Conservation (phyloP, 2,797 vertebrate genomes). For the Coluber constrictor region DNA sequence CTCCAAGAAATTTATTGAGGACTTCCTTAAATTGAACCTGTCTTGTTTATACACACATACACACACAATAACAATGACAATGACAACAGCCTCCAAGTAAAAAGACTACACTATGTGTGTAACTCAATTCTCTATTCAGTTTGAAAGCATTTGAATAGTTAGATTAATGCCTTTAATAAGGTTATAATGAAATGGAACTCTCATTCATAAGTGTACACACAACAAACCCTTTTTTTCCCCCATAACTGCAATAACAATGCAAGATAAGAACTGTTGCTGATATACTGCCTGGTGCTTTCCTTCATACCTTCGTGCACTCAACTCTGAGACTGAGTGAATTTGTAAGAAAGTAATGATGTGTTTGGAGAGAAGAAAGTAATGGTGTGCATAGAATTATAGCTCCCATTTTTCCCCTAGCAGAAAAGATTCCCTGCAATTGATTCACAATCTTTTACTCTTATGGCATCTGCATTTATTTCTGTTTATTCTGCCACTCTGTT, state of each 20-base stretch:
- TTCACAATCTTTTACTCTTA: neutral
- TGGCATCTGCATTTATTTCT: neutral
- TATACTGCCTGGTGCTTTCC: neutral
- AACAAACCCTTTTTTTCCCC: neutral
- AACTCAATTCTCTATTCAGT: neutral
- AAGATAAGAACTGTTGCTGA: neutral
- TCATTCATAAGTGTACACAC: neutral
- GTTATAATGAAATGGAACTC: neutral
- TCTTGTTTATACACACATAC: neutral
- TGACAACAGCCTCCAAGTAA: neutral
- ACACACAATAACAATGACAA: neutral
- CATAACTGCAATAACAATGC: neutral
- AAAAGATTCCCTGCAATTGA: neutral
- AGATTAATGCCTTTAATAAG: neutral
- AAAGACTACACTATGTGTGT: neutral
- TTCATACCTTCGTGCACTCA: neutral
- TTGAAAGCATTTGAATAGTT: neutral
- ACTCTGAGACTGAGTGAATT: neutral
- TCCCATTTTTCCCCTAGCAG: neutral
- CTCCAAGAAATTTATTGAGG: neutral
- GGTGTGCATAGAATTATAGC: neutral
- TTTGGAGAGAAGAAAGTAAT: neutral
- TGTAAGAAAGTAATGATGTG: neutral
- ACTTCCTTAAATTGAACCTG: neutral
- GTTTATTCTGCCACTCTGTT: constrained; percentile 17